A percentile compares a stretch with the other conserved stretches of the same genome.
phyloP scores from a whole-genome alignment of 2,888 invertebrate species.

The Magallana nippona region DNA sequence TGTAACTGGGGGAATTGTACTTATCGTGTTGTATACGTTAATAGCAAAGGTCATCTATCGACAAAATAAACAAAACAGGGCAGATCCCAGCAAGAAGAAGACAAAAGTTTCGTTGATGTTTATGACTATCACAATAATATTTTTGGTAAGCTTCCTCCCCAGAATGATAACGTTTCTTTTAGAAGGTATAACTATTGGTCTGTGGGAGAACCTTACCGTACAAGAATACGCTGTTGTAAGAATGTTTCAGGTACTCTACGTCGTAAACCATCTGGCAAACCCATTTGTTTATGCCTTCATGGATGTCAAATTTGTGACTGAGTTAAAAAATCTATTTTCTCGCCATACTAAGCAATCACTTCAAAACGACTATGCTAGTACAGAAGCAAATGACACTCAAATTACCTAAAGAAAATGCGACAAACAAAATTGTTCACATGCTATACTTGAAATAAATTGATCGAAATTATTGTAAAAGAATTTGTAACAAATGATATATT shows the following conservation, averaged over 20 bases:
- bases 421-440: too few species aligned
- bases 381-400: too few species aligned
- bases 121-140: conserved; percentile 32
- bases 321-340: not conserved
- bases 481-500: too few species aligned
- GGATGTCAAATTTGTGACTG: not conserved
- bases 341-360: not conserved
- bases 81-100: not conserved
- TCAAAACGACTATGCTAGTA: too few species aligned
- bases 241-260: conserved; percentile 22
- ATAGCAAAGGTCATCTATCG: conserved; percentile 7
- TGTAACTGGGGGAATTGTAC: not conserved
- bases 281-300: conserved; percentile 40
- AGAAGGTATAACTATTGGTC: not conserved
- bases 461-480: too few species aligned
- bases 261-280: conserved; percentile 34
- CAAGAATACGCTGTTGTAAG: not conserved
- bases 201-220: not conserved
- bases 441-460: too few species aligned
- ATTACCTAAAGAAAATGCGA: too few species aligned
- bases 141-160: not conserved
- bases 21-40: conserved; percentile 17
- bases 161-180: conserved; percentile 22
- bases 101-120: conserved; percentile 23
- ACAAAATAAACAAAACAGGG: not conserved